Conservation (phyloP, 1,140 invertebrate genomes). For the silkworm (Bombyx mori) region ASM3026992v2 NC_085111.1:14824001-14824500, state of each 20-base stretch:
- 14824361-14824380: too few species aligned
- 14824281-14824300: slow-evolving; percentile 3
- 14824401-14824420: too few species aligned
- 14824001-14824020: not conserved
- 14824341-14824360: not conserved
- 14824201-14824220: slow-evolving; percentile 3
- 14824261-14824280: slow-evolving; percentile 1
- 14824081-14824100: slow-evolving; percentile 30
- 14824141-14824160: slow-evolving; percentile 14
- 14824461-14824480: too few species aligned
- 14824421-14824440: too few species aligned
- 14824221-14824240: slow-evolving; percentile 10
- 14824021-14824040: slow-evolving; percentile 35
- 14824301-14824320: slow-evolving; percentile 2
- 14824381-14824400: too few species aligned
- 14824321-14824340: not conserved
- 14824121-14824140: slow-evolving; percentile 12
- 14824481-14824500: too few species aligned
- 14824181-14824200: slow-evolving; percentile 12
- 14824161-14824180: slow-evolving; percentile 21
- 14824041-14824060: slow-evolving; percentile 41
- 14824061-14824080: slow-evolving; percentile 41
- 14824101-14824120: slow-evolving; percentile 12
- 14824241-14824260: slow-evolving; percentile 1
- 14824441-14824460: too few species aligned